Evolutionary conservation across 1,140 invertebrate species (phyloP).

Genomic region (Lordiphosa mommai): DNA sequence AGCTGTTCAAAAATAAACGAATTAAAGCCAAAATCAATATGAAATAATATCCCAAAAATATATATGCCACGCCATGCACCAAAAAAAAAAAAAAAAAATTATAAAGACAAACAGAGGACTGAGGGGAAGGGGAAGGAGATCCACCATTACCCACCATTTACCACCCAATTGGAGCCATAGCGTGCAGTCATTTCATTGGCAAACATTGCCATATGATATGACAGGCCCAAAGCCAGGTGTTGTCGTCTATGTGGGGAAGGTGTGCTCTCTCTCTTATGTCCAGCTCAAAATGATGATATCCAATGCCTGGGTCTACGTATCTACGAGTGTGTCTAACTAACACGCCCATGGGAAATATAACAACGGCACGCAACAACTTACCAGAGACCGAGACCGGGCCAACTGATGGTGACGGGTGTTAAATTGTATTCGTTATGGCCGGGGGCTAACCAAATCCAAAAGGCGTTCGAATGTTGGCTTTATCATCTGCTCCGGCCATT

Average conservation of each 20-base stretch:
- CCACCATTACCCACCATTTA: no score
- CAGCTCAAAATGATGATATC: constrained; percentile 10
- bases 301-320: constrained; percentile 1
- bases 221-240: constrained; percentile 25
- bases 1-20: constrained; percentile 59
- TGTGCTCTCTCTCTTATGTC: background rate
- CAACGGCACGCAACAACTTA: constrained; percentile 68
- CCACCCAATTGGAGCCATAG: constrained; percentile 28
- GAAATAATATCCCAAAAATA: constrained; percentile 64
- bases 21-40: constrained; percentile 65
- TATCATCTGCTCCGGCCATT: constrained; percentile 27
- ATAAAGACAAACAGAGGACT: constrained; percentile 11
- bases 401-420: constrained; percentile 1
- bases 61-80: constrained; percentile 36
- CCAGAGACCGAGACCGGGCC: constrained; percentile 10
- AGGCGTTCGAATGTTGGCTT: background rate
- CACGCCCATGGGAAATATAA: constrained; percentile 71
- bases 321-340: constrained; percentile 22
- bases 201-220: constrained; percentile 72
- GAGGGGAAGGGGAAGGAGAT: background rate
- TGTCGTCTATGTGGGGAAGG: background rate
- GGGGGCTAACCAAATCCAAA: constrained; percentile 22
- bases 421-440: constrained; percentile 21
- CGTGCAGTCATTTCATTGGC: constrained; percentile 60
- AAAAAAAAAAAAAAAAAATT: constrained; percentile 14